Conservation (phyloP, 2,888 invertebrate genomes). For the Drosophila hawaiiensis region DNA sequence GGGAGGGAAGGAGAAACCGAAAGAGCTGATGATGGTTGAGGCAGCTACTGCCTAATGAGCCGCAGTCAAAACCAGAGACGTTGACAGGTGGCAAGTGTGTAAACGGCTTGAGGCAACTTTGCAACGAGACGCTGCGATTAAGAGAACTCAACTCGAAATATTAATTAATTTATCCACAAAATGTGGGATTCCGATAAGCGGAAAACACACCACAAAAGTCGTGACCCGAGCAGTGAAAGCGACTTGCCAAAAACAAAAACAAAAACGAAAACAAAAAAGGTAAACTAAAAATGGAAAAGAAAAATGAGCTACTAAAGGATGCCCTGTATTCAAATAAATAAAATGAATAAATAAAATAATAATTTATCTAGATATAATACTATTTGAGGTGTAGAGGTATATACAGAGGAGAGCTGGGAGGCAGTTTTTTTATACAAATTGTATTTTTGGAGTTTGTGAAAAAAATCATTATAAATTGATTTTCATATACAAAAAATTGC, state of each 20-base stretch:
- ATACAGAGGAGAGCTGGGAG: not conserved
- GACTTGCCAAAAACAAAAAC: conserved; percentile 11
- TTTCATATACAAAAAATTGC: no score
- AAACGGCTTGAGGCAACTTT: conserved; percentile 29
- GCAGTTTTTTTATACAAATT: not conserved
- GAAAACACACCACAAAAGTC: conserved; percentile 33
- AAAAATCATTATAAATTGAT: not conserved
- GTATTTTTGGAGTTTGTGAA: not conserved
- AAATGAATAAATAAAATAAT: not conserved
- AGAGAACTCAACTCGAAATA: conserved; percentile 61
- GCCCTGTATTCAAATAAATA: not conserved
- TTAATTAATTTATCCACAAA: conserved; percentile 63
- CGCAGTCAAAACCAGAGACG: conserved; percentile 21
- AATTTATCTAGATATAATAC: not conserved
- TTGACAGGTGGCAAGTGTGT: conserved; percentile 52
- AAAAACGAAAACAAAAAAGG: conserved; percentile 10
- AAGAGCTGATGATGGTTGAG: conserved; percentile 19
- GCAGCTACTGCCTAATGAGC: conserved; percentile 57
- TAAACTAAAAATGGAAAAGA: not conserved
- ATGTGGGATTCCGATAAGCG: conserved; percentile 28
- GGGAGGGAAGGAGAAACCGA: not conserved
- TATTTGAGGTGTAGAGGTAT: not conserved
- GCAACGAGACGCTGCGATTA: conserved; percentile 57
- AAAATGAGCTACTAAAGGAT: not conserved
- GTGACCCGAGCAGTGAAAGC: conserved; percentile 69